Conservation (phyloP, 2,113 vertebrate species). For the Serinus canaria region DNA sequence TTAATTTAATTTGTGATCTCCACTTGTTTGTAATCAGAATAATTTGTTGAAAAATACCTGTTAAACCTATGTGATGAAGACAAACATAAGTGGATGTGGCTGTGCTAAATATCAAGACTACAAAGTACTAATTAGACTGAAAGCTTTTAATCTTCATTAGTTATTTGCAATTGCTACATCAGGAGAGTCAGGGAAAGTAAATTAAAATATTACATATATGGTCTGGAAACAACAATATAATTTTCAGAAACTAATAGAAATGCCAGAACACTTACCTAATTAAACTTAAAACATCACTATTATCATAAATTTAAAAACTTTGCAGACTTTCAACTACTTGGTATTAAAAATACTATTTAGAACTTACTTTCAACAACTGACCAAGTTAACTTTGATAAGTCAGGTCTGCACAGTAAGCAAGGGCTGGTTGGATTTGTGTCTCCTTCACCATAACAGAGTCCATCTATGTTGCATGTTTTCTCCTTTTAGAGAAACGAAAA, state of each 20-base stretch:
- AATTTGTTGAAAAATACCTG: not conserved
- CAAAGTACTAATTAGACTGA: not conserved
- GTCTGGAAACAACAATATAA: not conserved
- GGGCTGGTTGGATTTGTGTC: constrained; percentile 78
- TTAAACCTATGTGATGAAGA: not conserved
- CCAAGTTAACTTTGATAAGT: constrained; percentile 84
- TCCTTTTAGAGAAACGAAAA: constrained; percentile 76
- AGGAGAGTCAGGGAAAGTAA: not conserved
- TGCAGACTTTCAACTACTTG: not conserved
- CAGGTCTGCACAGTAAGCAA: constrained; percentile 83
- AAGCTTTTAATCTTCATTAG: not conserved
- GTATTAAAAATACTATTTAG: not conserved
- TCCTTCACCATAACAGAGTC: constrained; percentile 82
- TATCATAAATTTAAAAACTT: not conserved
- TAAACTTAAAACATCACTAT: not conserved
- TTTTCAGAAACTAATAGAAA: not conserved
- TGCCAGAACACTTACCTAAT: not conserved
- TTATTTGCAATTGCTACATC: not conserved
- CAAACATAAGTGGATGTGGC: not conserved
- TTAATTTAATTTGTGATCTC: not conserved
- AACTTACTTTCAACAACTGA: constrained; percentile 84
- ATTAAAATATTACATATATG: not conserved
- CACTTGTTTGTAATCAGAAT: not conserved
- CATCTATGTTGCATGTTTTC: constrained; percentile 85
- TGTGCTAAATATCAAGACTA: not conserved